Evolutionary conservation across 1,140 invertebrate genomes (phyloP).

Genomic region (Eufriesea mexicana): DNA sequence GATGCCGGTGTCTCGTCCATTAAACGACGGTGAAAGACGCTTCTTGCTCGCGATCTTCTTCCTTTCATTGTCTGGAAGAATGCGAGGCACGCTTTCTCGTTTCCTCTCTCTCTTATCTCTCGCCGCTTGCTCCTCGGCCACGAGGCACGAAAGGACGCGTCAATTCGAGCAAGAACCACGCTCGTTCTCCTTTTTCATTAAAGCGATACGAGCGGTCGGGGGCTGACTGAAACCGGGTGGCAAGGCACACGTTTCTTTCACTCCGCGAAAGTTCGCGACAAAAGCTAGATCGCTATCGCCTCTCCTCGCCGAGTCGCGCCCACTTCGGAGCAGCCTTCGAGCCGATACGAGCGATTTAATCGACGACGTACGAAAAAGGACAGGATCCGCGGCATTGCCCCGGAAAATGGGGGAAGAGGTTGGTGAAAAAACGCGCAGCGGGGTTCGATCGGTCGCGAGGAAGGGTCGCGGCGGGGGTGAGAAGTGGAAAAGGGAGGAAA

Average conservation of each 20-base stretch:
- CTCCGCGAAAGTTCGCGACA: slow-evolving; percentile 5
- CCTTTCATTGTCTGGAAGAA: slow-evolving; percentile 34
- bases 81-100: background rate
- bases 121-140: no score
- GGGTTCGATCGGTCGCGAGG: background rate
- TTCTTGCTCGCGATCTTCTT: background rate
- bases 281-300: slow-evolving; percentile 47
- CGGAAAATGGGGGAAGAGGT: background rate
- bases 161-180: slow-evolving; percentile 16
- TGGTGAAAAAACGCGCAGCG: background rate
- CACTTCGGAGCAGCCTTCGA: slow-evolving; percentile 10
- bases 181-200: slow-evolving; percentile 39
- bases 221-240: background rate
- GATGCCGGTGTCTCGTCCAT: slow-evolving; percentile 40
- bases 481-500: background rate
- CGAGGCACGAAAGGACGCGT: slow-evolving; percentile 36
- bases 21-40: slow-evolving; percentile 20
- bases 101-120: background rate
- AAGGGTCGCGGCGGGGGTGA: no score
- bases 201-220: slow-evolving; percentile 15
- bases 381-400: no score
- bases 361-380: slow-evolving; percentile 20
- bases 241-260: slow-evolving; percentile 24
- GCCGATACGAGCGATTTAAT: slow-evolving; percentile 37
- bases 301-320: slow-evolving; percentile 28